Conservation (phyloP, 2,888 invertebrate genomes). For the Cantharis flavilabris region DNA sequence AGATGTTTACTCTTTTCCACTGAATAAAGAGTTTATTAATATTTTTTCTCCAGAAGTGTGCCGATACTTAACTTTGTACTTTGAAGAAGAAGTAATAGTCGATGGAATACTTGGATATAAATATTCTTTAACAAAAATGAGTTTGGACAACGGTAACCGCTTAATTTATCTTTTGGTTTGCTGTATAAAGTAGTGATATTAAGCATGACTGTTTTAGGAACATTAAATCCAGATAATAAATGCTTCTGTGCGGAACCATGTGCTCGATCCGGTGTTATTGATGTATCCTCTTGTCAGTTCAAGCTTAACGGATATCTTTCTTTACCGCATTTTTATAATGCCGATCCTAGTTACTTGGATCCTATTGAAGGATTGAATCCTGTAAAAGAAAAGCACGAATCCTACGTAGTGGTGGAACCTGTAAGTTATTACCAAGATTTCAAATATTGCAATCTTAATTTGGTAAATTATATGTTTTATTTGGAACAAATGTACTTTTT, state of each 20-base stretch:
- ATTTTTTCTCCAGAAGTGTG: conserved; percentile 79
- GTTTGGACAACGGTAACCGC: neutral
- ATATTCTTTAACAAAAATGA: too few species aligned
- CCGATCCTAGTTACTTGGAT: conserved; percentile 65
- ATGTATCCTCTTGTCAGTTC: too few species aligned
- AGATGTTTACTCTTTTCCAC: conserved; percentile 74
- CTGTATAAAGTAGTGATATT: neutral
- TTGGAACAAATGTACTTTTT: too few species aligned
- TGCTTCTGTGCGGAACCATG: too few species aligned
- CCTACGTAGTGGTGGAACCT: conserved; percentile 49
- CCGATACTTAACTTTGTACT: conserved; percentile 60
- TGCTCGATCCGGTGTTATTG: too few species aligned
- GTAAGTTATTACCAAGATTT: conserved; percentile 53
- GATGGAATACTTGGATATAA: too few species aligned
- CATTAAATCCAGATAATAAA: conserved; percentile 71
- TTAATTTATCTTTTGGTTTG: too few species aligned
- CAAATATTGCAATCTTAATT: too few species aligned
- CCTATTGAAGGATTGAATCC: conserved; percentile 70
- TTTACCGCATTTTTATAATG: conserved; percentile 51
- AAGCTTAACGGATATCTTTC: too few species aligned
- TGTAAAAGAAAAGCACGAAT: conserved; percentile 68
- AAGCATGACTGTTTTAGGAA: neutral
- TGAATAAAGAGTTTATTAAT: conserved; percentile 60
- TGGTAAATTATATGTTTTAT: too few species aligned
- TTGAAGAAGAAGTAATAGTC: too few species aligned